These are phyloP conservation scores for Palythoa heliodiscus DNA, from an alignment of 92 coral and sea anemone species.

Conservation along the genomic window DNA sequence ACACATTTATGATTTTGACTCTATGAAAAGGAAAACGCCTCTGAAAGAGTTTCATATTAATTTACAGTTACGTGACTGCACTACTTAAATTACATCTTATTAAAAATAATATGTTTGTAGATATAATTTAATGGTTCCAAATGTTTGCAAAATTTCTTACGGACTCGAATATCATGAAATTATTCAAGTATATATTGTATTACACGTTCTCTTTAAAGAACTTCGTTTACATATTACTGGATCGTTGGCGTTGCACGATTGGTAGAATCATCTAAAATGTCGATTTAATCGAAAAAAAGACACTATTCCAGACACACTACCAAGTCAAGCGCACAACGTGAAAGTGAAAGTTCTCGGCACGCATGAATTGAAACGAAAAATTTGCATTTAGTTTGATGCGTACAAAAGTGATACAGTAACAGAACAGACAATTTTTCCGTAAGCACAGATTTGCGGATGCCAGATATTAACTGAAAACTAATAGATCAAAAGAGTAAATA, in stretches of 20 bases:
- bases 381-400: neutral
- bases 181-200: too few species aligned
- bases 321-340: neutral
- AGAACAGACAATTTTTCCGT: neutral
- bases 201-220: too few species aligned
- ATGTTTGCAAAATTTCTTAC: too few species aligned
- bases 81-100: too few species aligned
- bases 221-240: neutral
- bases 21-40: too few species aligned
- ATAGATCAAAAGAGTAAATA: neutral
- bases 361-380: neutral
- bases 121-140: too few species aligned
- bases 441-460: neutral
- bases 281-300: neutral
- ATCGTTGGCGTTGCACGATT: neutral
- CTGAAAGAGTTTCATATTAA: too few species aligned
- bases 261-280: neutral
- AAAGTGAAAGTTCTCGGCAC: neutral
- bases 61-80: too few species aligned
- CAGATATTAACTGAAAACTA: neutral
- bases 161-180: too few species aligned
- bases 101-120: too few species aligned
- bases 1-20: too few species aligned
- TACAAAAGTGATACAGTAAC: slow-evolving; percentile 32
- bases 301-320: neutral